Evolutionary conservation across 2,888 invertebrate species (phyloP).

Genomic region (Polia nebulosa): DNA sequence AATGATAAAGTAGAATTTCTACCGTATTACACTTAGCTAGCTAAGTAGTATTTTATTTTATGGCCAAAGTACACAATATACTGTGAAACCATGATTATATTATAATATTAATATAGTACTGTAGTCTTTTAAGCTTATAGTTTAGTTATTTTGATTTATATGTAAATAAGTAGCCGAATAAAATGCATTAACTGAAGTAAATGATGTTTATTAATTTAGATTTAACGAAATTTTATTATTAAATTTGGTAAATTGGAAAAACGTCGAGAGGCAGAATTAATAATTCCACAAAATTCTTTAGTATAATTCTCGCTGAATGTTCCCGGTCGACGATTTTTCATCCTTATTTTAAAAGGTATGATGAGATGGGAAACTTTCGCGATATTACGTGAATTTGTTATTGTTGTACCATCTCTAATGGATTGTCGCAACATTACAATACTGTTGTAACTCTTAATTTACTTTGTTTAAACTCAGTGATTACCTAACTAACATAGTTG

Average conservation of each 20-base stretch:
- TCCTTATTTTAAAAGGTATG: rapidly evolving
- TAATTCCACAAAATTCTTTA: neutral
- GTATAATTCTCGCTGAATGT: no score
- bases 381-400: neutral
- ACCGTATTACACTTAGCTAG: constrained; percentile 11
- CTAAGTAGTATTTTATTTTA: constrained; percentile 35
- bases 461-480: neutral
- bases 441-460: neutral
- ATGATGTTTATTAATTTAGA: constrained; percentile 5
- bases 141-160: constrained; percentile 42
- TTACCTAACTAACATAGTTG: constrained; percentile 32
- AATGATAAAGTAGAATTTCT: constrained; percentile 22
- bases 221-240: neutral
- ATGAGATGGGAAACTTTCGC: neutral
- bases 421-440: neutral
- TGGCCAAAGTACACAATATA: constrained; percentile 47
- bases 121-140: constrained; percentile 48
- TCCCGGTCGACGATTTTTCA: neutral
- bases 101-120: constrained; percentile 38
- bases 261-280: neutral
- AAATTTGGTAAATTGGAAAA: no score
- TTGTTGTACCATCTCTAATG: neutral
- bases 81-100: constrained; percentile 52
- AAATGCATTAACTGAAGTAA: constrained; percentile 44
- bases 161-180: constrained; percentile 61